These are phyloP conservation scores for Temnothorax rugatulus DNA, from an alignment of 2,888 invertebrate species.

Conservation along the genomic window DNA sequence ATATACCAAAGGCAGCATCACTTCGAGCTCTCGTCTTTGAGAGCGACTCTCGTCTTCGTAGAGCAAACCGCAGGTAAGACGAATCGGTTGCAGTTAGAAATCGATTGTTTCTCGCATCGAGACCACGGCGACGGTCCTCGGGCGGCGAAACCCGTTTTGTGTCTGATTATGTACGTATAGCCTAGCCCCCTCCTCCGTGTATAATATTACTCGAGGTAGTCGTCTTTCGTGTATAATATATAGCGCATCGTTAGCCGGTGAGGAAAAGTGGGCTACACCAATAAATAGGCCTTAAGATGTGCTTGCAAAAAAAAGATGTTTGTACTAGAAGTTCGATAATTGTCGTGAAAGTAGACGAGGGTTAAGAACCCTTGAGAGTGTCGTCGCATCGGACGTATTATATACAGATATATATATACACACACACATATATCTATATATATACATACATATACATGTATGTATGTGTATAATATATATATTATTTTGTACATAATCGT, in stretches of 20 bases:
- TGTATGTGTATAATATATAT: slow-evolving; percentile 8
- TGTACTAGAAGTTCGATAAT: slow-evolving; percentile 81
- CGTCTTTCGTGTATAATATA: slow-evolving; percentile 67
- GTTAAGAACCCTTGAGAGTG: slow-evolving; percentile 54
- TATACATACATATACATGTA: not conserved
- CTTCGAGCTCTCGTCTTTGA: slow-evolving; percentile 22
- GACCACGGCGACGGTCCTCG: slow-evolving; percentile 19
- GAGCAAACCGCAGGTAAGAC: slow-evolving; percentile 17
- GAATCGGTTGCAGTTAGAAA: slow-evolving; percentile 35
- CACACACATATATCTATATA: not conserved
- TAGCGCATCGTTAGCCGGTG: slow-evolving; percentile 62
- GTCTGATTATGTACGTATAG: slow-evolving; percentile 66
- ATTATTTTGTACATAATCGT: slow-evolving; percentile 84
- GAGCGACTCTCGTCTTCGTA: slow-evolving; percentile 23
- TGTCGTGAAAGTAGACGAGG: slow-evolving; percentile 80
- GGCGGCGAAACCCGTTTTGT: slow-evolving; percentile 63
- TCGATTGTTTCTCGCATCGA: slow-evolving; percentile 45
- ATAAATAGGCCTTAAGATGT: slow-evolving; percentile 57
- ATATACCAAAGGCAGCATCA: slow-evolving; percentile 50
- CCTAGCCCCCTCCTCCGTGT: slow-evolving; percentile 63
- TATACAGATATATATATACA: not conserved
- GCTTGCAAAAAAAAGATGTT: slow-evolving; percentile 55
- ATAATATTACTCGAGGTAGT: slow-evolving; percentile 70
- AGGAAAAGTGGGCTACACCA: slow-evolving; percentile 24
- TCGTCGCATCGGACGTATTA: slow-evolving; percentile 56